Conservation (phyloP, 2,888 invertebrate species). For the Apamea monoglypha region DNA sequence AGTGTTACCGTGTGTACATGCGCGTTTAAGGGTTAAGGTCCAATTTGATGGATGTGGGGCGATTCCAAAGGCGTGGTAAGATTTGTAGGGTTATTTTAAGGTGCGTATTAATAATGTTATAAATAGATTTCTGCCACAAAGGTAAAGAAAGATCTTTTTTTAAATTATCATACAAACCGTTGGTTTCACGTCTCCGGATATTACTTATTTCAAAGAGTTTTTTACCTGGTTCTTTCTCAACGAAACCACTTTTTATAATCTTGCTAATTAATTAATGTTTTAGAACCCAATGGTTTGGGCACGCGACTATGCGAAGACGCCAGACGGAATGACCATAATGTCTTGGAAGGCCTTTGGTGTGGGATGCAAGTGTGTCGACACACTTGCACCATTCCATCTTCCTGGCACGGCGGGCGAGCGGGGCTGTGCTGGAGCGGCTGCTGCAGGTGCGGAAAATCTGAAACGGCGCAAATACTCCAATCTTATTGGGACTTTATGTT, state of each 20-base stretch:
- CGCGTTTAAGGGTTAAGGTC: slow-evolving; percentile 37
- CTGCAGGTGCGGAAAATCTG: too few species aligned
- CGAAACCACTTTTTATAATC: neutral
- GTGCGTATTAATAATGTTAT: neutral
- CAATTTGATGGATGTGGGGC: slow-evolving; percentile 37
- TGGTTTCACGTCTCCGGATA: too few species aligned
- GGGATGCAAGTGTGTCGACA: too few species aligned
- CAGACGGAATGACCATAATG: too few species aligned
- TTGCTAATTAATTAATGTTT: neutral
- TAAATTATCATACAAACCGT: neutral
- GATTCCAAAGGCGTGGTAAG: neutral
- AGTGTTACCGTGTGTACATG: slow-evolving; percentile 45
- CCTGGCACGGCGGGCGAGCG: too few species aligned
- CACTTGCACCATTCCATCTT: too few species aligned
- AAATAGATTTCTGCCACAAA: neutral
- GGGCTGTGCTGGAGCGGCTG: too few species aligned
- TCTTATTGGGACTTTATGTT: too few species aligned
- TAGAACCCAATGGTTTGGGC: too few species aligned
- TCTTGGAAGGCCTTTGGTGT: too few species aligned
- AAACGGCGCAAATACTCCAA: too few species aligned
- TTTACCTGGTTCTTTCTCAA: neutral
- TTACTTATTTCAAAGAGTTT: neutral
- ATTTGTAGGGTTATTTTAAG: slow-evolving; percentile 11
- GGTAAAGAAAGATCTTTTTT: neutral
- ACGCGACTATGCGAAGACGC: too few species aligned